A percentile compares a stretch with the other conserved stretches of the same genome.
These are phyloP conservation scores for Tethea ocularis DNA, from an alignment of 2,888 invertebrate genomes.

Conservation along the genomic window DNA sequence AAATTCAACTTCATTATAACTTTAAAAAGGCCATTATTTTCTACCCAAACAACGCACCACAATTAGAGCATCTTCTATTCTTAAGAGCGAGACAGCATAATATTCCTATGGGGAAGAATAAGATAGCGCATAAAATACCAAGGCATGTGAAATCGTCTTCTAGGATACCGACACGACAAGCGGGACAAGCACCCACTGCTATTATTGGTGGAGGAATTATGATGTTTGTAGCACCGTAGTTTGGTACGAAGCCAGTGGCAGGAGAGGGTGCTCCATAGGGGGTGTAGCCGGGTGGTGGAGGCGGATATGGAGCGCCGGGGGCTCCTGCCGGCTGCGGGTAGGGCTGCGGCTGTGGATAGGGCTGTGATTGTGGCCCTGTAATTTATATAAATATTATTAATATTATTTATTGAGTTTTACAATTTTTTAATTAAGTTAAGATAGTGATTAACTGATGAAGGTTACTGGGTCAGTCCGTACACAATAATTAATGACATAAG, in stretches of 20 bases:
- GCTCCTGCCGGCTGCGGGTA: conserved; percentile 30
- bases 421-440: background rate
- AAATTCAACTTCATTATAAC: conserved; percentile 35
- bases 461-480: background rate
- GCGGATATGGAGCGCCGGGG: conserved; percentile 63
- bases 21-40: conserved; percentile 26
- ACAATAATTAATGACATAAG: no score
- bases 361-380: conserved; percentile 42
- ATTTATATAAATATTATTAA: conserved; percentile 14
- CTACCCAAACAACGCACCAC: conserved; percentile 91
- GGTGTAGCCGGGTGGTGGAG: conserved; percentile 84
- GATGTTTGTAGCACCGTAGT: conserved; percentile 85
- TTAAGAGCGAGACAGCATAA: conserved; percentile 93
- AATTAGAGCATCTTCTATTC: conserved; percentile 93
- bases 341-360: conserved; percentile 32
- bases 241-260: conserved; percentile 78
- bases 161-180: conserved; percentile 93
- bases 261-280: conserved; percentile 65
- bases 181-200: conserved; percentile 93
- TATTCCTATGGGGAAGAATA: conserved; percentile 94
- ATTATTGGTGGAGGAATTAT: conserved; percentile 90
- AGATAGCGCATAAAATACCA: conserved; percentile 92
- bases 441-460: background rate
- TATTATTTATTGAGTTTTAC: background rate
- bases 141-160: conserved; percentile 94